Conservation (phyloP, 2,113 vertebrate genomes). For the Turnix velox region DNA sequence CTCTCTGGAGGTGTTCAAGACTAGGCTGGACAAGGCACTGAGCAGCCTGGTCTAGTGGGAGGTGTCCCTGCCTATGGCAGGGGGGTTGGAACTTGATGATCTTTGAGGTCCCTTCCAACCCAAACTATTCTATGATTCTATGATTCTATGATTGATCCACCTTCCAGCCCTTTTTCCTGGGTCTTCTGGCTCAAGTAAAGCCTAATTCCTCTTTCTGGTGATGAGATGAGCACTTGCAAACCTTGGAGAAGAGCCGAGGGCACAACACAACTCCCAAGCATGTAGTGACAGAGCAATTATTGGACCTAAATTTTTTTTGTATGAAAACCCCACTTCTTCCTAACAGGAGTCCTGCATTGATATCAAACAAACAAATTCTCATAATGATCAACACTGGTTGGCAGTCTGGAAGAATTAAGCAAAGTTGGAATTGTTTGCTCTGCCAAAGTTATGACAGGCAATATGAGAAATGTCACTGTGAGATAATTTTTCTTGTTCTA, state of each 20-base stretch:
- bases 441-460: not conserved
- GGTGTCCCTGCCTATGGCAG: too few relatives aligned
- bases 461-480: not conserved
- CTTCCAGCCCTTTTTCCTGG: too few relatives aligned
- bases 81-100: too few relatives aligned
- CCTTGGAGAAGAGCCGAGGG: not conserved
- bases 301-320: not conserved
- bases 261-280: not conserved
- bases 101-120: too few relatives aligned
- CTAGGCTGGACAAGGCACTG: too few relatives aligned
- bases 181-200: too few relatives aligned
- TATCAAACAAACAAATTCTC: not conserved
- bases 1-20: too few relatives aligned
- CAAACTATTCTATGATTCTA: too few relatives aligned
- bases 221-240: not conserved
- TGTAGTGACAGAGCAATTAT: not conserved
- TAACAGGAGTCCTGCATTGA: not conserved
- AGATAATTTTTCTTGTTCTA: not conserved
- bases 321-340: not conserved
- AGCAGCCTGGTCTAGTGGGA: too few relatives aligned
- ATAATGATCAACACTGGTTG: not conserved
- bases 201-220: not conserved
- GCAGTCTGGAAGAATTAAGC: not conserved
- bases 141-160: fast-evolving
- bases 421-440: not conserved